Evolutionary conservation across 2,113 vertebrate species (phyloP), one percentile per base, ranked within the genome.

Genomic region (Cariama cristata): DNA sequence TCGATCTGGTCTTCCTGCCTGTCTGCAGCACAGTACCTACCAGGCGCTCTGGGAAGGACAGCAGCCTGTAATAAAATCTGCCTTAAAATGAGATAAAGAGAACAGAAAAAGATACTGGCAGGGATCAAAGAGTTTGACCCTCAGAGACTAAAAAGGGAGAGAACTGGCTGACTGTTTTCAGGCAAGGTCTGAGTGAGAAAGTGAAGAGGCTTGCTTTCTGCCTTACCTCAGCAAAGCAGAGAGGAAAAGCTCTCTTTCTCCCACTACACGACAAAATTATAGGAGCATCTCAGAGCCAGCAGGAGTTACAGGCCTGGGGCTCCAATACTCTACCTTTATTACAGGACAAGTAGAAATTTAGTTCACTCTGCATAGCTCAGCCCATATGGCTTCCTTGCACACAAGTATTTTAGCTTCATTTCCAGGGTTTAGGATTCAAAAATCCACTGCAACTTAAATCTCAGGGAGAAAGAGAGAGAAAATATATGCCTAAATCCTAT

Each of bases 121-220:
- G 83, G 23, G 84, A 91, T 93, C 91, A 96, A 93, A 87, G 86
- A 84, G 56, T 94, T 88, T 96, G 93, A 95, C 95, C 90, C 94
- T 91, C 50, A n/a, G 58, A 73, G 53, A 77, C 58, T 71, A 77
- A 71, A 82, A 59, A 62, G 56, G 45, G 49, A 83, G 62, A 89
- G 77, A 73, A 89, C 9, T 20, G 50, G 28, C 69, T 86, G 83
- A 26, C 59, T 59, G 24, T 47, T 92, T 66, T 75, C 44, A 83
- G 64, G 71, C 83, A 87, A 81, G 79, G 73, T 68, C 80, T 88
- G 74, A 89, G 16, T 38, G 52, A 79, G 59, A 68, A 68, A 24
- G 62, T 6, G 16, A 11, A 32, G 28, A 66, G 32, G 18, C 10
- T 90, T 77, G n/a, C 33, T 86, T 67, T 67, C 67, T 92, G 84